Evolutionary conservation across 2,888 invertebrate genomes (phyloP), one percentile per base, ranked within the genome.

Genomic region (Orthosia cruda): DNA sequence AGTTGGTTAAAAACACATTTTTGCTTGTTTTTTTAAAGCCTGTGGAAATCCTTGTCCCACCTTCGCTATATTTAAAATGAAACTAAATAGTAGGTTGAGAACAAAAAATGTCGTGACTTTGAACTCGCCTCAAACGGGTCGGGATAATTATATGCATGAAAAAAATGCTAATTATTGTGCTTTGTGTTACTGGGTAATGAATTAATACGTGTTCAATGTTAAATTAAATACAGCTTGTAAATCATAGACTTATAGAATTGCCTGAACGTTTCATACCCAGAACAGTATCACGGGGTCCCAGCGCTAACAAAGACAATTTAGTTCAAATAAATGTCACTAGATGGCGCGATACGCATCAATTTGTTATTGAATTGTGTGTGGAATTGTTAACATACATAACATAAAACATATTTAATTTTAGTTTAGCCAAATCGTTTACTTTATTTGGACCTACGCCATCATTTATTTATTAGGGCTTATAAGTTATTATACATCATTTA

Each of bases 21-120:
- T 40, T 40, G 40, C 9, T 16, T 23, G 16, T 23, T n/a, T 72
- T 55, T 52, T 12, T 15, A 15, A 23, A 13, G 18, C 18, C 23
- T 32, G 9, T 54, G 5, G 16, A 62, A 20, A 20, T 67, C 18
- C 15, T 32, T 47, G 45, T 52, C 7, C 45, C 13, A 52, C 54
- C 67, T 62, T 55, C 20, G 49, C 18, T n/a, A 79, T 71, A 71
- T 80, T 65, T 12, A 80, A 80, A 72, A 65, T 65, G 13, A 50
- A 62, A 62, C 9, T 23, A 62, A 64, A 72, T 62, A 55, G 55
- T 13, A n/a, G 20, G 49, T 7, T 62, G 4, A 15, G 50, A 66
- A 73, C 61, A 73, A 77, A 77, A 79, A 66, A 62, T 47, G 50
- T 72, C 80, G 64, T 65, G 77, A 65, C 74, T 77, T 77, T 77